Conservation (phyloP, 2,113 vertebrate genomes). For the Brachyistius frenatus region DNA sequence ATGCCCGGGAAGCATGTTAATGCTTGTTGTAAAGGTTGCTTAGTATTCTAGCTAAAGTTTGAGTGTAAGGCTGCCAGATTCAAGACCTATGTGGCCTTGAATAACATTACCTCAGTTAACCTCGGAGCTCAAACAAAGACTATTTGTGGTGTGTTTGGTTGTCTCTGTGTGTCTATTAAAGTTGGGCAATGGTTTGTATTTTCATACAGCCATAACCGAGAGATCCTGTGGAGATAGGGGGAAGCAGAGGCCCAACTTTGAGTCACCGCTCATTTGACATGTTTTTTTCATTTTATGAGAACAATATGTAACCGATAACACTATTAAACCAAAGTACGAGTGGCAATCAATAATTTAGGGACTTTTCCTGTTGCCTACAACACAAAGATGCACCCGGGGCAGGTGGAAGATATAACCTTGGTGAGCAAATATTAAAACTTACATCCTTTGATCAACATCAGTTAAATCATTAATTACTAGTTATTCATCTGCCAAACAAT, state of each 20-base stretch:
- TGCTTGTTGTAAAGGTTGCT: slow-evolving; percentile 21
- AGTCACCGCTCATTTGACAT: background rate
- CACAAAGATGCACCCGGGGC: too few species aligned
- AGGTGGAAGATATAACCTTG: too few species aligned
- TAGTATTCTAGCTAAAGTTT: slow-evolving; percentile 23
- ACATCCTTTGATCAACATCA: too few species aligned
- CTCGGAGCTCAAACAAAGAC: slow-evolving; percentile 18
- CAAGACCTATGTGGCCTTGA: background rate
- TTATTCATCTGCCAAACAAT: too few species aligned
- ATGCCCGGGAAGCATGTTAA: slow-evolving; percentile 17
- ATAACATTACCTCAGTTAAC: slow-evolving; percentile 17
- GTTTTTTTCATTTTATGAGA: background rate
- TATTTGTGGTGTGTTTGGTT: background rate
- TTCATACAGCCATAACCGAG: background rate
- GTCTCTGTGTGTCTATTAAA: background rate
- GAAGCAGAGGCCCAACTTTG: too few species aligned
- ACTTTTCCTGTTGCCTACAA: too few species aligned
- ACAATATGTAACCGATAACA: background rate
- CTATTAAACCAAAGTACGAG: too few species aligned
- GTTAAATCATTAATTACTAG: too few species aligned
- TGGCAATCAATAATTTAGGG: too few species aligned
- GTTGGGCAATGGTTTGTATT: background rate
- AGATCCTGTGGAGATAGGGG: too few species aligned
- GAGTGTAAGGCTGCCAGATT: background rate
- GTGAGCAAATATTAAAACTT: too few species aligned